Base-by-base conservation (phyloP, 2,888 invertebrate genomes). In the Archaeoteleia sp. region DNA sequence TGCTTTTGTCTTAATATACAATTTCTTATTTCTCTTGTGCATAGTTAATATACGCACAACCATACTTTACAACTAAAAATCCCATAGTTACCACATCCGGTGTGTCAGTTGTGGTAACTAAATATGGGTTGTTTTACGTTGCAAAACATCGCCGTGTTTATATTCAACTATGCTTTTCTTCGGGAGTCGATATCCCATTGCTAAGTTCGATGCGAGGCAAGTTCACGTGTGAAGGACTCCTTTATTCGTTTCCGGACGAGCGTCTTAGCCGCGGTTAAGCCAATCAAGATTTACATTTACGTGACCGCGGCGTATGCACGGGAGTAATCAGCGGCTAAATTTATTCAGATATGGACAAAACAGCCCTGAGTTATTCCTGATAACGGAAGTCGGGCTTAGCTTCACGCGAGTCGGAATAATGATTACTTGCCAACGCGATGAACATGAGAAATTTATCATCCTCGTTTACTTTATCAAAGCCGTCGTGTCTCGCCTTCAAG, bases 291-390 rank as follows among this genome's bases (percentile, higher is more conserved):
- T 57, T 34, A 49, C 53, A 46, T 55, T 45, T 65, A 55, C 57
- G 57, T 65, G 57, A 53, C 65, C 57, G 46, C 34, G 45, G 45
- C 15, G n/a, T n/a, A n/a, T n/a, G n/a, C n/a, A n/a, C 9, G 4
- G 30, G 10, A 10, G 30, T 30, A 30, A 30, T 30, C 30, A 30
- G 10, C 9, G 30, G 6, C 8, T 30, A 45, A 57, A 53, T 54
- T 10, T 57, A 51, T 57, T 43, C 57, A 37, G 30, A 57, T 57
- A 57, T 40, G 30, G 57, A 46, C 51, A 15, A 51, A 53, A 45
- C 23, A 65, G 65, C 57, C 65, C 57, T 57, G 57, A 51, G 51
- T 53, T 43, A 55, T 45, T 45, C 39, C 40, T 53, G 53, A 40
- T 51, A 34, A 46, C 42, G 48, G 39, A 48, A 58, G 29, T 35